phyloP scores from a whole-genome alignment of 2,797 vertebrate genomes.

The Bradypodion pumilum region DNA sequence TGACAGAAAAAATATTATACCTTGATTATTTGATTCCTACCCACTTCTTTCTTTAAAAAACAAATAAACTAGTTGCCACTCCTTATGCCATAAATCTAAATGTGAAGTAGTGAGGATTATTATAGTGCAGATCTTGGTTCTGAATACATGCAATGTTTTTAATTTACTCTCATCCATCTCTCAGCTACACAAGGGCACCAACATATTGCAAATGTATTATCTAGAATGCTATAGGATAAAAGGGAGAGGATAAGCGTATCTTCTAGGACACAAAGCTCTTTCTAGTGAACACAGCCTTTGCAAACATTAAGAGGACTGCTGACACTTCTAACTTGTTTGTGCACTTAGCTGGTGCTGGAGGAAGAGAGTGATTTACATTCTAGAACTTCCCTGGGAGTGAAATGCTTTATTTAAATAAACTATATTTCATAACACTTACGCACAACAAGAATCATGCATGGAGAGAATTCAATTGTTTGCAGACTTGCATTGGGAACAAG shows the following conservation, averaged over 20 bases:
- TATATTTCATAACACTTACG: constrained; percentile 23
- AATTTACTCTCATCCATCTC: neutral
- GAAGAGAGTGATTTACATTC: constrained; percentile 51
- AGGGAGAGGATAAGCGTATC: neutral
- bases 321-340: constrained; percentile 21
- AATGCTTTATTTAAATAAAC: constrained; percentile 27
- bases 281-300: neutral
- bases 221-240: neutral
- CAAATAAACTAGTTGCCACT: neutral
- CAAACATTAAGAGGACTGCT: neutral
- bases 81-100: neutral
- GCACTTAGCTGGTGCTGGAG: constrained; percentile 3
- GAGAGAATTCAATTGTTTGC: constrained; percentile 25
- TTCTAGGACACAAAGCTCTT: neutral
- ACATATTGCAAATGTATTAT: neutral
- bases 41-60: neutral
- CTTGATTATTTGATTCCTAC: neutral
- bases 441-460: neutral
- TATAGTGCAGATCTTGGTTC: neutral
- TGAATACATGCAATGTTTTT: neutral
- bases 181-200: neutral
- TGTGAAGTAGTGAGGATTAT: neutral
- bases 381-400: neutral
- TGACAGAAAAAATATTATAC: neutral
- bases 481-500: neutral